These are phyloP conservation scores for Alentia gelatinosa DNA, from an alignment of 2,888 invertebrate genomes.

Conservation along the genomic window DNA sequence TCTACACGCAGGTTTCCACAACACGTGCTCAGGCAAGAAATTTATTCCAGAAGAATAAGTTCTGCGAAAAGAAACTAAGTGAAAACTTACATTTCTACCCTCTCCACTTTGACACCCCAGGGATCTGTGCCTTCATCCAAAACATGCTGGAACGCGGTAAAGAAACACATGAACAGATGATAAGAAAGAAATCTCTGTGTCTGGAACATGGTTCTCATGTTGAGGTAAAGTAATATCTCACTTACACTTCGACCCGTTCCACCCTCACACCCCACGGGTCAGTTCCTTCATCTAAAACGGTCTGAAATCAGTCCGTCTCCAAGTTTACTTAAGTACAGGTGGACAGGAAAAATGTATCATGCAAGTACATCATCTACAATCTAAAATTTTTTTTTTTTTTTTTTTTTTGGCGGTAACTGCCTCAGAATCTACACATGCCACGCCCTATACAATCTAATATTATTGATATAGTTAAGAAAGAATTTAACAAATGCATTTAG, in stretches of 20 bases:
- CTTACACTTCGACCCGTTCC: constrained; percentile 80
- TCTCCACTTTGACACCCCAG: constrained; percentile 67
- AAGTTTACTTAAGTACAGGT: neutral
- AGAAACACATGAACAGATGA: neutral
- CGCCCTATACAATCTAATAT: too few species aligned
- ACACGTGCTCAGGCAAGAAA: too few species aligned
- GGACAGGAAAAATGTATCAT: neutral
- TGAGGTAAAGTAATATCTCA: constrained; percentile 29
- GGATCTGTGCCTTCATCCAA: constrained; percentile 73
- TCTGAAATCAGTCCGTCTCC: constrained; percentile 66
- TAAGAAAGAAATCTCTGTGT: neutral
- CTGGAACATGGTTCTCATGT: neutral
- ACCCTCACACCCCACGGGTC: constrained; percentile 82
- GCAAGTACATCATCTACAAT: neutral
- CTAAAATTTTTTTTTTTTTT: neutral
- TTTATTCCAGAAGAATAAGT: too few species aligned
- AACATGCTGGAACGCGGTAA: constrained; percentile 60
- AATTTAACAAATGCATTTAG: too few species aligned
- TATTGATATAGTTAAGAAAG: too few species aligned
- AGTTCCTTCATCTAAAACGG: constrained; percentile 80
- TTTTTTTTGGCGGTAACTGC: neutral
- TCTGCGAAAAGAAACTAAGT: too few species aligned
- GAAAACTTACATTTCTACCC: constrained; percentile 67
- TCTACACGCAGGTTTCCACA: too few species aligned
- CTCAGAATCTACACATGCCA: too few species aligned